A percentile compares a stretch with the other conserved stretches of the same genome.
phyloP scores from a whole-genome alignment of 64 coral and sea anemone genomes.

The Stichodactyla helianthus region DNA sequence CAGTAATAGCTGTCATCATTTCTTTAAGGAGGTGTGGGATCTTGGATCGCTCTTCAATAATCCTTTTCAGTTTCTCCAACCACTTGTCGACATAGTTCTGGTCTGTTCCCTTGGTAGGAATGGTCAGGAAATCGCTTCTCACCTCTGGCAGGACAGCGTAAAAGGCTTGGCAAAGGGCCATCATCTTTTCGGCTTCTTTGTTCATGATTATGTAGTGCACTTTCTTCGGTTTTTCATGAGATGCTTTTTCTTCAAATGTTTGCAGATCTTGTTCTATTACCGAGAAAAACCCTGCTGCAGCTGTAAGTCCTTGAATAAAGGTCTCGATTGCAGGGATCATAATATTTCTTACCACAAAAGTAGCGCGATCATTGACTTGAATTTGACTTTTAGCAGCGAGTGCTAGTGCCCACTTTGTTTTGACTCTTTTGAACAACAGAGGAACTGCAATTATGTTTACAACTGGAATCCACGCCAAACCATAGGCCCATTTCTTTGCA shows the following conservation, averaged over 20 bases:
- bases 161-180: slow-evolving; percentile 32
- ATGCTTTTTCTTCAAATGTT: slow-evolving; percentile 23
- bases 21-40: too few relatives aligned
- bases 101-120: slow-evolving; percentile 29
- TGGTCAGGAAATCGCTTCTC: slow-evolving; percentile 24
- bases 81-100: slow-evolving; percentile 47
- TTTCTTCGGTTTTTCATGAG: background rate
- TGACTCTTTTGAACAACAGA: background rate
- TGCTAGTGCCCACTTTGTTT: background rate
- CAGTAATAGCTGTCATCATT: background rate
- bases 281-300: slow-evolving; percentile 44
- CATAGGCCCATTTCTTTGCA: background rate
- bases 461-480: background rate
- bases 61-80: slow-evolving; percentile 31
- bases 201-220: slow-evolving; percentile 43
- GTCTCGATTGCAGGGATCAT: slow-evolving; percentile 26
- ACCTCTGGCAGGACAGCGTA: slow-evolving; percentile 23
- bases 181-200: slow-evolving; percentile 19
- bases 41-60: background rate
- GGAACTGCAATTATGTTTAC: slow-evolving; percentile 29
- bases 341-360: background rate
- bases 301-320: slow-evolving; percentile 24
- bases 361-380: background rate
- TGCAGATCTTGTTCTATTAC: slow-evolving; percentile 35
- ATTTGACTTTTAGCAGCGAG: background rate